These are phyloP conservation scores for Pelvicachromis taeniatus DNA, from an alignment of 2,113 vertebrate genomes.

Conservation along the genomic window DNA sequence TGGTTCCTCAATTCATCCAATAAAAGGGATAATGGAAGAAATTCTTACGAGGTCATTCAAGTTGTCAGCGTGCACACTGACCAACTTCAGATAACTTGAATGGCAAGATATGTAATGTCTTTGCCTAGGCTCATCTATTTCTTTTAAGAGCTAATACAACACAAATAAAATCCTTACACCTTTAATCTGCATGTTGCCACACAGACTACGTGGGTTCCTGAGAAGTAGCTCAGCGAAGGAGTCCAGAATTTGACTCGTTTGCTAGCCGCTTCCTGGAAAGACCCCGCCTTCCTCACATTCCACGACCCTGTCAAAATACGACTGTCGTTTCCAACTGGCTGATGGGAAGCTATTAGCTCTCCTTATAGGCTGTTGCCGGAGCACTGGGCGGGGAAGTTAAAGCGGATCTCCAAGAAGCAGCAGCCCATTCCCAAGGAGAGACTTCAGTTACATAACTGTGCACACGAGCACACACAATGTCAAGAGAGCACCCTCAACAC, in stretches of 20 bases:
- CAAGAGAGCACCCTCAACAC: constrained; percentile 58
- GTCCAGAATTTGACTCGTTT: constrained; percentile 35
- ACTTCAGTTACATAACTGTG: constrained; percentile 55
- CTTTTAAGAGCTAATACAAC: neutral
- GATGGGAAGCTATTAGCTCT: constrained; percentile 5
- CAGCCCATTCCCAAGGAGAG: constrained; percentile 53
- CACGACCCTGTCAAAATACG: constrained; percentile 54
- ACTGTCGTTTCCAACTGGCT: constrained; percentile 44
- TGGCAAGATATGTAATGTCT: neutral
- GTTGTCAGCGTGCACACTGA: neutral
- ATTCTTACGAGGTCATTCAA: neutral
- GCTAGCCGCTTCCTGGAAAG: constrained; percentile 68
- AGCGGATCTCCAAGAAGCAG: constrained; percentile 39
- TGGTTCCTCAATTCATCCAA: neutral
- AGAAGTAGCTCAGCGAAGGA: constrained; percentile 27
- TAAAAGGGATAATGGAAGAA: neutral
- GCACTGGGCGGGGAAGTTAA: constrained; percentile 21
- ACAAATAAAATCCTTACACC: neutral
- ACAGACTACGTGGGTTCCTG: neutral
- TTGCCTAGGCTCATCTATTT: neutral
- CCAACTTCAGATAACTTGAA: neutral
- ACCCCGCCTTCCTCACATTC: constrained; percentile 48
- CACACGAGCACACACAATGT: neutral
- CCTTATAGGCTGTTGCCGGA: constrained; percentile 21
- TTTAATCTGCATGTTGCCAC: neutral